Evolutionary conservation across 2,113 vertebrate species (phyloP), one percentile per base, ranked within the genome.

Genomic region (Cryptotis parvus): DNA sequence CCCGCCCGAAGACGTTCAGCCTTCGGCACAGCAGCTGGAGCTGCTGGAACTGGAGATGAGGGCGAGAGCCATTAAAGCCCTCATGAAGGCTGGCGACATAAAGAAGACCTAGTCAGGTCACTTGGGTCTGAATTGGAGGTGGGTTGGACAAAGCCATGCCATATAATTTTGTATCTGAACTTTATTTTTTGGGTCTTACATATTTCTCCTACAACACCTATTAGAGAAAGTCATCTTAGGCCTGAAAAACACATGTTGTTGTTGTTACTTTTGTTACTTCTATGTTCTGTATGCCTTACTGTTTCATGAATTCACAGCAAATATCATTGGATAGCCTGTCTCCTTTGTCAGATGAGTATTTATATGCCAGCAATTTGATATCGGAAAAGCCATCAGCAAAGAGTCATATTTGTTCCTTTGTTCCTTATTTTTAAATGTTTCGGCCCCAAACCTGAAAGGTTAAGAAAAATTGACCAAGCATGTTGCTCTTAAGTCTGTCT

Each of bases 1-100:
- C 94, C 66, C 96, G 0, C 86, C 97, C 3, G 97, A 97, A 72
- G 97, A 97, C 1, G 95, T 98, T 83, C 98, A 98, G 82, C 99
- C 99, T 0, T 99, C 99, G 3, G 98, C 99, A 43, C 99, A 99
- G 92, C 99, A 99, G 90, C 98, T 99, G 96, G 99, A 99, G 92
- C 98, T 99, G 11, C 98, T 99, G 52, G 99, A 99, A 96, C 96
- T 99, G 0, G 99, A 99, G 93, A 99, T 99, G 99, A 99, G 99
- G 88, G 99, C 99, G 0, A 97, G 99, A 87, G 99, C 99, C 68
- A 99, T 99, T 94, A 99, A 99, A 95, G 99, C 99, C 41, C 97
- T 99, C 6, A 99, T 99, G 99, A 99, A 99, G 97, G 99, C 99
- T 88, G 98, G 98, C 18, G 98, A 99, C 84, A 96, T 97, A 9